Evolutionary conservation across 2,113 vertebrate genomes (phyloP), one percentile per base, ranked within the genome.

Genomic region (Anarrhichthys ocellatus): DNA sequence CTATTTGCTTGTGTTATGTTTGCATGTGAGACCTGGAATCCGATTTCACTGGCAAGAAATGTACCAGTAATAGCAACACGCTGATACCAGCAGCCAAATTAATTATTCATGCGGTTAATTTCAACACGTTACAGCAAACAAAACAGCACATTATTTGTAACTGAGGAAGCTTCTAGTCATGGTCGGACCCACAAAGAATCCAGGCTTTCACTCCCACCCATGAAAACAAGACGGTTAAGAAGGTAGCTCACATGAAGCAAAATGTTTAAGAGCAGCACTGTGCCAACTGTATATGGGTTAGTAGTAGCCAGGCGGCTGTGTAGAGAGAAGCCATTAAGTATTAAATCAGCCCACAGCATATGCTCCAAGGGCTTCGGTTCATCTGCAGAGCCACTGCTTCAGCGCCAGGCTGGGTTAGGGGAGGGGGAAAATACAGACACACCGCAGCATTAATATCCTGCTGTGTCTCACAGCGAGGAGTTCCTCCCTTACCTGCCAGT

Each of bases 401-500:
- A 80, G 59, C 48, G n/a, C 72, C 13, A 73, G 77, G 77, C 56
- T 71, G 74, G 79, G 75, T 76, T 40, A 65, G 58, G 56, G 24
- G 56, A 58, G 56, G 20, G 29, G 58, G 44, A 70, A 52, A 70
- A 34, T 64, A 81, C 76, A 66, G 18, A 73, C 56, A 84, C 61
- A 72, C 78, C 1, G 84, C 84, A 91, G 77, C 48, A 63, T 63
- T 38, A 77, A 78, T 29, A 78, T 44, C 56, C 42, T 32, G 15
- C 58, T 79, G 67, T 84, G 69, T 81, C 73, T 42, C 14, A 56
- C 1, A 61, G 46, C 24, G 20, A 44, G 36, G 74, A 77, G 44
- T 50, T 32, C 68, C 68, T 63, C 20, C 54, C 73, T 89, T 95
- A 99, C 98, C 97, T 97, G 97, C 94, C 87, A 97, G 95, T 89